These are phyloP conservation scores for Danio jaintianensis DNA, from an alignment of 2,797 vertebrate species.

Conservation along the genomic window DNA sequence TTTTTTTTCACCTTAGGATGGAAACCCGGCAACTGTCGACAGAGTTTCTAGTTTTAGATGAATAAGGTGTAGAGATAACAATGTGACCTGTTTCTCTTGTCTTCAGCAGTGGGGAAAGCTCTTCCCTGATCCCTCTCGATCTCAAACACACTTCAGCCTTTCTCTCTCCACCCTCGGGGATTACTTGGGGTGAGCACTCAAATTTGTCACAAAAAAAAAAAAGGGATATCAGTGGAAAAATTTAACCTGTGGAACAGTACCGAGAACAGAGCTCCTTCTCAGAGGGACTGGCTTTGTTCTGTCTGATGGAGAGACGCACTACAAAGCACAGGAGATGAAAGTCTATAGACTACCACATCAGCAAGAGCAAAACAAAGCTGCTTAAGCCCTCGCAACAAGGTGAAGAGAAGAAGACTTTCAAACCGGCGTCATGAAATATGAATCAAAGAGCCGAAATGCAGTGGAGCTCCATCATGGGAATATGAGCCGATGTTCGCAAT, in stretches of 20 bases:
- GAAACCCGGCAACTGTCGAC: too few relatives aligned
- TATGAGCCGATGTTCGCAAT: neutral
- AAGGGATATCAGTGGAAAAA: conserved; percentile 2
- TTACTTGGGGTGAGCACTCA: neutral
- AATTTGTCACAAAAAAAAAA: neutral
- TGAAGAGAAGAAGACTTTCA: conserved; percentile 4
- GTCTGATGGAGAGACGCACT: conserved; percentile 5
- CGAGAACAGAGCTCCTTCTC: neutral
- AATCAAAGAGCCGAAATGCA: conserved; percentile 22
- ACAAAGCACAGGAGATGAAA: conserved; percentile 32
- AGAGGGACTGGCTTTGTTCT: conserved; percentile 25
- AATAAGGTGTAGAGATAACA: neutral
- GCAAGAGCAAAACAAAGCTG: conserved; percentile 7
- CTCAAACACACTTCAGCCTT: neutral
- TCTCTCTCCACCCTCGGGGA: neutral
- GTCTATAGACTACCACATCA: conserved; percentile 5
- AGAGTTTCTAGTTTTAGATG: neutral
- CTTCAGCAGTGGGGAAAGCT: conserved; percentile 1
- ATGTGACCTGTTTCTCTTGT: neutral
- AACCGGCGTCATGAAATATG: conserved; percentile 15
- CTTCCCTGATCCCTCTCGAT: neutral
- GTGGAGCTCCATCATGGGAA: neutral
- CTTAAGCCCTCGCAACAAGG: neutral
- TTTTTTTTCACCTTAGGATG: too few relatives aligned
- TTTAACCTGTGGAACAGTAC: conserved; percentile 6